Evolutionary conservation across 2,797 vertebrate genomes (phyloP).

Genomic region (Tolypeutes matacus): DNA sequence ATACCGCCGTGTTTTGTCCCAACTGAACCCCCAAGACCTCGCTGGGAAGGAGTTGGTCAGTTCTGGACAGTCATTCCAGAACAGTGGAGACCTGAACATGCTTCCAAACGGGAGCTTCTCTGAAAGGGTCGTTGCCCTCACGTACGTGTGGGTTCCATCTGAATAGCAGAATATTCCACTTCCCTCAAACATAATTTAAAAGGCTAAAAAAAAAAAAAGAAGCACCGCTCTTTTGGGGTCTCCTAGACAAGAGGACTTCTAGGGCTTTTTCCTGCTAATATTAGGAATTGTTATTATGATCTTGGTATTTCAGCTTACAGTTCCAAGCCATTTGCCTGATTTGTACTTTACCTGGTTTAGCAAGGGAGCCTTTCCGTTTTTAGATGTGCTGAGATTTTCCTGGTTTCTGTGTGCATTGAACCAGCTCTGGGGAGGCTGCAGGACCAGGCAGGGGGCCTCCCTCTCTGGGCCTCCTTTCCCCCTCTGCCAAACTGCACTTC

Average conservation of each 20-base stretch:
- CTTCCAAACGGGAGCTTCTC: neutral
- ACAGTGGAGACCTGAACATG: accelerated
- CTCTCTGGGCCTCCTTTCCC: neutral
- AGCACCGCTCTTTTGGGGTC: neutral
- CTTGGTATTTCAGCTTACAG: neutral
- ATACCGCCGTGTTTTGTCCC: neutral
- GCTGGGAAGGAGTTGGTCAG: neutral
- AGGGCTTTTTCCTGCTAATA: neutral
- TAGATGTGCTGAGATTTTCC: neutral
- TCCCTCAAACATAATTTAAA: neutral
- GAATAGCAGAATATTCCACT: neutral
- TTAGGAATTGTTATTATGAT: neutral
- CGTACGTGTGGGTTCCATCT: neutral
- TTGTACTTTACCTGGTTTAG: neutral
- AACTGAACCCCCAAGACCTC: neutral
- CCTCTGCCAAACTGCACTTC: neutral
- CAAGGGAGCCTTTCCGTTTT: neutral
- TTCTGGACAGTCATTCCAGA: neutral
- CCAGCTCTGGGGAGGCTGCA: neutral
- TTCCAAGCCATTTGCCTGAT: neutral
- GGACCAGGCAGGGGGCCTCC: neutral
- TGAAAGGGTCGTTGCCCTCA: neutral
- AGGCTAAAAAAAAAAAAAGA: neutral
- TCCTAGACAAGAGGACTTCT: neutral
- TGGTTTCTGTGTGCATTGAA: neutral